Base-by-base conservation (phyloP, 2,113 vertebrate genomes). In the Chloebia gouldiae region DNA sequence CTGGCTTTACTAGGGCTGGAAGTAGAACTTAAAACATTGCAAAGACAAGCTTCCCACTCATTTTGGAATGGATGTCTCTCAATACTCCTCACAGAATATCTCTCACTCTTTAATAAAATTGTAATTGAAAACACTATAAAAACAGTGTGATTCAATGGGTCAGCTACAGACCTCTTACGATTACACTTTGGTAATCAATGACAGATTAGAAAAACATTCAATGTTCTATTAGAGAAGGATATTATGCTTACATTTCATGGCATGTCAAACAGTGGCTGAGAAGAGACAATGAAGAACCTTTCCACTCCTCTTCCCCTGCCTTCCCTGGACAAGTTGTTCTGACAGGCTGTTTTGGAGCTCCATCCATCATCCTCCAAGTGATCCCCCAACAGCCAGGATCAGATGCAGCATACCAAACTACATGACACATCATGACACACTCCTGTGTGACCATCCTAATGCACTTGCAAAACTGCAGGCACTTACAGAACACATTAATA, bases 161-260 rank as follows among this genome's bases (percentile, higher is more conserved):
- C 82, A 81, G 42, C 82, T 73, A 70, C 88, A 90, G 68, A 73
- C 44, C 35, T 59, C 54, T 73, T 73, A 83, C 0, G 1, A n/a
- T 30, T 42, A 64, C 20, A 15, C 57, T 80, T 6, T 33, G 45
- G 69, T 63, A 77, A 93, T 90, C 76, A 56, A 44, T 59, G 76
- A 78, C 69, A 89, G 88, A 72, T 85, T 92, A 92, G 25, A 83
- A 96, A 96, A 96, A 83, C 60, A 91, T 64, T 51, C 68, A 56
- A 6, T 15, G 15, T 63, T 93, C 90, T 91, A 94, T 66, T 72
- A 83, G 66, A 81, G 81, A 81, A 86, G 57, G 47, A 82, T 96
- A 93, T 89, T 19, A 78, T 40, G 23, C 68, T 81, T 81, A 81
- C 39, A 70, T 88, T 94, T 92, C 90, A 72, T 10, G 47, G 86